Percentiles rank a stretch among this genome's conserved stretches.
Conservation (phyloP, 2,113 vertebrate species). For the Apeltes quadracus region DNA sequence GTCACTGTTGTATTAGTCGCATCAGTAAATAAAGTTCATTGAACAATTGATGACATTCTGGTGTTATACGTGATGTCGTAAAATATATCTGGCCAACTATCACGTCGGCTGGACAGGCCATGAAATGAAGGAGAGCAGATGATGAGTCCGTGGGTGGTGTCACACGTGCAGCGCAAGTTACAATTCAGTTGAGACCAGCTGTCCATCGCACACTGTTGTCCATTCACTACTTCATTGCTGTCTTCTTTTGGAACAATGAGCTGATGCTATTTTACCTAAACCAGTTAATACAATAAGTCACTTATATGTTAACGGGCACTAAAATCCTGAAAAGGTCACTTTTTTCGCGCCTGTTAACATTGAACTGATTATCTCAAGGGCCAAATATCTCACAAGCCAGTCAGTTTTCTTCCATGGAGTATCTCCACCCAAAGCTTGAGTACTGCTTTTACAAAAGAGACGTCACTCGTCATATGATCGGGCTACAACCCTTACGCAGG, state of each 20-base stretch:
- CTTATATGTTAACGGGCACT: no score
- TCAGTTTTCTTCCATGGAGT: background rate
- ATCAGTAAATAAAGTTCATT: background rate
- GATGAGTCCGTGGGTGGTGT: conserved; percentile 69
- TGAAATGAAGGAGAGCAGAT: conserved; percentile 57
- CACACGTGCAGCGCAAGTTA: conserved; percentile 55
- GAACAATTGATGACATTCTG: background rate
- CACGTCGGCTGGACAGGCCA: background rate
- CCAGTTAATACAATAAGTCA: no score
- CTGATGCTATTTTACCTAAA: conserved; percentile 6
- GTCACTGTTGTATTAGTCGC: background rate
- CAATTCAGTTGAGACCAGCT: conserved; percentile 62
- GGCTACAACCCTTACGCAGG: background rate
- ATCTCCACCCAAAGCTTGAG: background rate
- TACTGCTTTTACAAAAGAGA: background rate
- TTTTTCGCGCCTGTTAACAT: background rate
- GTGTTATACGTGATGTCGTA: background rate
- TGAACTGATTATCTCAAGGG: background rate
- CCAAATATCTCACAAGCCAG: background rate
- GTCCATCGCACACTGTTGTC: conserved; percentile 31
- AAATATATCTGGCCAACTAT: background rate
- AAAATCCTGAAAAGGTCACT: background rate
- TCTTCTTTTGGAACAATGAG: conserved; percentile 1
- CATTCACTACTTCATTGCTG: conserved; percentile 21
- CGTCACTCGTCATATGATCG: background rate